phyloP scores from a whole-genome alignment of 2,888 invertebrate species.

The Callinectes sapidus region DNA sequence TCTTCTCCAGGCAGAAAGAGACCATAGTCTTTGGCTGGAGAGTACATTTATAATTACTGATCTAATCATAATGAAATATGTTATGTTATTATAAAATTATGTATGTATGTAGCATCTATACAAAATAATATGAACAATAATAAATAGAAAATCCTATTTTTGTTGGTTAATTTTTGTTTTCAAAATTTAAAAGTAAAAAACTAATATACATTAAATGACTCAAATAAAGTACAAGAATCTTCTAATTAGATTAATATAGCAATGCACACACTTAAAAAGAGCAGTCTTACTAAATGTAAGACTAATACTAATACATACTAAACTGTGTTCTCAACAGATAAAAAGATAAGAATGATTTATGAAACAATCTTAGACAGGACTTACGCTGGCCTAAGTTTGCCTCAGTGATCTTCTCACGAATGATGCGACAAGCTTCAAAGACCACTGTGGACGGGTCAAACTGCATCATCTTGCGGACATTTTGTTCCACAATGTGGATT shows the following conservation, averaged over 20 bases:
- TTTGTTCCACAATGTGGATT: constrained; percentile 89
- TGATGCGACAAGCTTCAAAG: constrained; percentile 96
- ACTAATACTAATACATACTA: no score
- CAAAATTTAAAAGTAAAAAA: no score
- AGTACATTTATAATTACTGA: not conserved
- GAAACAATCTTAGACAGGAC: constrained; percentile 76
- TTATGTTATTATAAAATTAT: not conserved
- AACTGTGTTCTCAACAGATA: not conserved
- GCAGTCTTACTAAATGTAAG: not conserved
- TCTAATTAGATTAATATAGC: not conserved
- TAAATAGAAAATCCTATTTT: no score
- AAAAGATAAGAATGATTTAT: not conserved
- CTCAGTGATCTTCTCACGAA: constrained; percentile 95
- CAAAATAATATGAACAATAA: no score
- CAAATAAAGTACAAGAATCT: not conserved
- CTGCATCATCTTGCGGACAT: constrained; percentile 97
- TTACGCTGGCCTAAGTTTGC: constrained; percentile 92
- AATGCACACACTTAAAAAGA: not conserved
- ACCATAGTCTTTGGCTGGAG: constrained; percentile 94
- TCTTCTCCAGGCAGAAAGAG: constrained; percentile 98
- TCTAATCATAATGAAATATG: not conserved
- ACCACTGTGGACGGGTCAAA: constrained; percentile 96
- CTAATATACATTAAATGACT: no score
- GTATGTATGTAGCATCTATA: no score
- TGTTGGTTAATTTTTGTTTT: no score